Evolutionary conservation across 2,113 vertebrate genomes (phyloP).

Genomic region (Salvelinus sp.): DNA sequence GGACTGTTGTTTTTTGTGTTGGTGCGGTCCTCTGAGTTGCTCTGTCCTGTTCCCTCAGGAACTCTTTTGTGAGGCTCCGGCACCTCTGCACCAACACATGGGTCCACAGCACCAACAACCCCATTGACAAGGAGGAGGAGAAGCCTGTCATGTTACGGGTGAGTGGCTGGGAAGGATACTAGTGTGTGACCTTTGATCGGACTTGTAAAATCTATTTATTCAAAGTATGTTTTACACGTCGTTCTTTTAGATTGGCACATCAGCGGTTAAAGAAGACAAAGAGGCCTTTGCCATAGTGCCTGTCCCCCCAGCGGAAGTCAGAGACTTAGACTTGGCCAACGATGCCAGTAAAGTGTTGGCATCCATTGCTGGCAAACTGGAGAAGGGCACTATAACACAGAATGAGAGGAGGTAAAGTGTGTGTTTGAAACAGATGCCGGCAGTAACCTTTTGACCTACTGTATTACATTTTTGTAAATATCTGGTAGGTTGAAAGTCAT

Average conservation of each 20-base stretch:
- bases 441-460: neutral
- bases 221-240: neutral
- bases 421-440: neutral
- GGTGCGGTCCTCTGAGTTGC: neutral
- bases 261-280: constrained; percentile 94
- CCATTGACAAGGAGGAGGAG: constrained; percentile 97
- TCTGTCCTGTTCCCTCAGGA: constrained; percentile 72
- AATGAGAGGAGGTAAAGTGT: constrained; percentile 88
- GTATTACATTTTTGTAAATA: neutral
- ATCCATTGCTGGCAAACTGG: constrained; percentile 96
- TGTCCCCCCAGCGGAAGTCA: constrained; percentile 95
- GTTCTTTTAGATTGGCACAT: constrained; percentile 89
- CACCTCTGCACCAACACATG: constrained; percentile 97
- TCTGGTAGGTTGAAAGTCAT: neutral
- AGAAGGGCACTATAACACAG: constrained; percentile 97
- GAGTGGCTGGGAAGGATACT: constrained; percentile 41
- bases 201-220: neutral
- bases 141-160: constrained; percentile 96
- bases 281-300: constrained; percentile 99
- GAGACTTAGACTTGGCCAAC: constrained; percentile 97
- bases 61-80: constrained; percentile 91
- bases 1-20: no score
- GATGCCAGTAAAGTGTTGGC: constrained; percentile 97
- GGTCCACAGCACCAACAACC: constrained; percentile 97
- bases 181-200: no score